Evolutionary conservation across 2,888 invertebrate genomes (phyloP).

Genomic region (Heliconius ethilla): DNA sequence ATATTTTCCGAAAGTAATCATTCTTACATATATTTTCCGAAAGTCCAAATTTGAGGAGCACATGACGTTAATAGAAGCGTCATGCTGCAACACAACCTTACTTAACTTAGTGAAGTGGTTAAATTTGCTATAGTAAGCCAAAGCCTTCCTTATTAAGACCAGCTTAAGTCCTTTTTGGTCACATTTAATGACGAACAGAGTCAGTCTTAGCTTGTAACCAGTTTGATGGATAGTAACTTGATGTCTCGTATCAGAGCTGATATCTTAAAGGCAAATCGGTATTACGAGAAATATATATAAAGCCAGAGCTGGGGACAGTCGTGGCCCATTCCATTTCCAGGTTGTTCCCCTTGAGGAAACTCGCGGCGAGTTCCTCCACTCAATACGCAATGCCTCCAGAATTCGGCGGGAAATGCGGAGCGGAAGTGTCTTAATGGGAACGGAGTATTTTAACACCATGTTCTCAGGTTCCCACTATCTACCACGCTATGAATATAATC

Average conservation of each 20-base stretch:
- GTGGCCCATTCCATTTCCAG: too few species aligned
- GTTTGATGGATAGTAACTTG: constrained; percentile 71
- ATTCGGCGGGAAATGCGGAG: too few species aligned
- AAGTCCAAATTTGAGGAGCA: constrained; percentile 29
- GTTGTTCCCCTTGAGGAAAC: too few species aligned
- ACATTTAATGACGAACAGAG: constrained; percentile 73
- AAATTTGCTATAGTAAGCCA: constrained; percentile 64
- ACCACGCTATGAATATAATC: neutral
- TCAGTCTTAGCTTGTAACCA: constrained; percentile 58
- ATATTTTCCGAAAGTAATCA: neutral
- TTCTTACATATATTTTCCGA: neutral
- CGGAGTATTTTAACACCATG: too few species aligned
- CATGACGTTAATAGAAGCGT: constrained; percentile 30
- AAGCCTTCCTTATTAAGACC: constrained; percentile 70
- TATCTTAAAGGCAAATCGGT: constrained; percentile 61
- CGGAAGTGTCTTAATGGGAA: too few species aligned
- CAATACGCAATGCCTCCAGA: too few species aligned
- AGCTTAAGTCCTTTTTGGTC: constrained; percentile 75
- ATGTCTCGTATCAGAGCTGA: constrained; percentile 59
- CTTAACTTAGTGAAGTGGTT: constrained; percentile 36
- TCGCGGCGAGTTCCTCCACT: too few species aligned
- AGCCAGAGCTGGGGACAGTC: too few species aligned
- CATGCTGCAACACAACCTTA: constrained; percentile 34
- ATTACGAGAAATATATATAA: constrained; percentile 50
- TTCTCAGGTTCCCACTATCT: too few species aligned